Evolutionary conservation across 2,888 invertebrate species (phyloP).

Genomic region (Halictus ligatus): DNA sequence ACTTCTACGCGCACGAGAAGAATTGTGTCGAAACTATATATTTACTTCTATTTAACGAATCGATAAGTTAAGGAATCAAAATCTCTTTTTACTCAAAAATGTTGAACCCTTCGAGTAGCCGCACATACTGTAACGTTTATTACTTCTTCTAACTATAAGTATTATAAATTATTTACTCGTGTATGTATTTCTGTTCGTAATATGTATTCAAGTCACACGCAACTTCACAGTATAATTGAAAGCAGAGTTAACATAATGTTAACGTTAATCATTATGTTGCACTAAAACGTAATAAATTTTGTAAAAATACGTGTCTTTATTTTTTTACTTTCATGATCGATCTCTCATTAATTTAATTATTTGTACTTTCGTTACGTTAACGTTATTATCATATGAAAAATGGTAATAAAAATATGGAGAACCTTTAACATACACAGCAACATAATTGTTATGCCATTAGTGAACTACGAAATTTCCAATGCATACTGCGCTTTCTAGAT

Average conservation of each 20-base stretch:
- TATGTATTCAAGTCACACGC: not conserved
- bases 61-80: not conserved
- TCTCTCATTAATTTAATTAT: not conserved
- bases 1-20: slow-evolving; percentile 1
- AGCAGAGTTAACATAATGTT: not conserved
- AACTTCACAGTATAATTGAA: not conserved
- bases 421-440: not conserved
- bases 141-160: slow-evolving; percentile 11
- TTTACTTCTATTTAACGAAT: not conserved
- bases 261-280: not conserved
- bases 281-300: not conserved
- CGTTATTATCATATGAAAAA: not conserved
- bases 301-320: slow-evolving; percentile 8
- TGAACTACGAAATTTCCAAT: slow-evolving; percentile 16
- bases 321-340: not conserved
- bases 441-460: not conserved
- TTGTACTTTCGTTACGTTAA: not conserved
- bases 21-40: not conserved
- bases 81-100: not conserved
- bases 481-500: slow-evolving; percentile 19
- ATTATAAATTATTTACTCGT: not conserved
- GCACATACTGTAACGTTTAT: not conserved
- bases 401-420: not conserved
- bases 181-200: not conserved
- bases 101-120: not conserved